Conservation (phyloP, 2,113 vertebrate genomes). For the Anas platyrhynchos region DNA sequence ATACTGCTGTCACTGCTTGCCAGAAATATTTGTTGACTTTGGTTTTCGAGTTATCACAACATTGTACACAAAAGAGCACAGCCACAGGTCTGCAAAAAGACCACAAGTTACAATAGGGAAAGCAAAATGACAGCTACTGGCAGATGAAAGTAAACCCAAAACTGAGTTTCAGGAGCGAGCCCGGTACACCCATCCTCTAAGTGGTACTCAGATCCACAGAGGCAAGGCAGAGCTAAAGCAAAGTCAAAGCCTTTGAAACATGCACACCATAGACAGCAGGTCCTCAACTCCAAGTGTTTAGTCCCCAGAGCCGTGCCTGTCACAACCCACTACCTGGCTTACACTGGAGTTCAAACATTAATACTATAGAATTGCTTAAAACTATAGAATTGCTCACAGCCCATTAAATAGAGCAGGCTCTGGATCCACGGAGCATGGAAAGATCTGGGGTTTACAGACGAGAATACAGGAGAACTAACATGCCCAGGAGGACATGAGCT, state of each 20-base stretch:
- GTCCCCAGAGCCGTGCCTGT: neutral
- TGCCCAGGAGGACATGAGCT: neutral
- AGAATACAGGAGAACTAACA: neutral
- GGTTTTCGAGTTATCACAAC: neutral
- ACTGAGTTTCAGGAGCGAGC: neutral
- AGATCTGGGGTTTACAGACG: neutral
- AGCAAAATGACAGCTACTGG: neutral
- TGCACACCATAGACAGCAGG: neutral
- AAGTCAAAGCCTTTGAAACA: neutral
- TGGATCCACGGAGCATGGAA: neutral
- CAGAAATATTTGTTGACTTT: neutral
- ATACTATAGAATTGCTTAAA: neutral
- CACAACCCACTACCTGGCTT: neutral
- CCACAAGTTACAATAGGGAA: neutral
- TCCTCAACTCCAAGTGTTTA: neutral
- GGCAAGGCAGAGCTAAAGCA: neutral
- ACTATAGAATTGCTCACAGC: neutral
- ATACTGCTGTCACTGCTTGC: neutral
- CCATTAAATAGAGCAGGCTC: neutral
- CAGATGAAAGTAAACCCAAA: neutral
- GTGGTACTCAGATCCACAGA: neutral
- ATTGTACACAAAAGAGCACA: rapidly evolving
- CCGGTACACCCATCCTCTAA: neutral
- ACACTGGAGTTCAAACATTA: neutral
- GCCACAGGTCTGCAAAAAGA: neutral